Percentiles rank a stretch among this genome's conserved stretches.
phyloP scores from a whole-genome alignment of 2,113 vertebrate genomes.

The Notarius quadriscutis region DNA sequence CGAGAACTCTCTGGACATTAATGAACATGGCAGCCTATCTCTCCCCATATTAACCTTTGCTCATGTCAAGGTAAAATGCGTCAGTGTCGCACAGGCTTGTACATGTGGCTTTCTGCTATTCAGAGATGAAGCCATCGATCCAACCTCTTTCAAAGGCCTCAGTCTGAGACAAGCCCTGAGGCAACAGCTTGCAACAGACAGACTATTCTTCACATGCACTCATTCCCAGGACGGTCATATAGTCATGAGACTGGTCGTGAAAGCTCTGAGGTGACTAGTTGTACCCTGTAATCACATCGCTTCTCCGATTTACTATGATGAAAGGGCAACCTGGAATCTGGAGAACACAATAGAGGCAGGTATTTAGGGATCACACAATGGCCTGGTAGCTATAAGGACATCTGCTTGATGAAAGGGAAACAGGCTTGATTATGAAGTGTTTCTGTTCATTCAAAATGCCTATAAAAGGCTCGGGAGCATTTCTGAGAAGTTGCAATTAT shows the following conservation, averaged over 20 bases:
- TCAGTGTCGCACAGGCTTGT: constrained; percentile 31
- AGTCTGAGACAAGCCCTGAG: constrained; percentile 46
- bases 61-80: constrained; percentile 35
- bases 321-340: constrained; percentile 35
- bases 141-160: constrained; percentile 47
- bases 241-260: constrained; percentile 52
- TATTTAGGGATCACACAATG: constrained; percentile 37
- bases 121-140: constrained; percentile 54
- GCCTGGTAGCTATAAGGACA: constrained; percentile 14
- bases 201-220: constrained; percentile 47
- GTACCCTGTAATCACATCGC: constrained; percentile 57
- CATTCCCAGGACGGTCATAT: constrained; percentile 53
- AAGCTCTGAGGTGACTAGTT: constrained; percentile 48
- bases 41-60: constrained; percentile 46
- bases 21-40: constrained; percentile 4
- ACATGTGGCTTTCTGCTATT: constrained; percentile 35
- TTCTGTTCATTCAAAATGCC: constrained; percentile 35
- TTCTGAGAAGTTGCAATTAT: constrained; percentile 18
- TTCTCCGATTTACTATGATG: constrained; percentile 50
- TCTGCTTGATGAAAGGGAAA: constrained; percentile 23
- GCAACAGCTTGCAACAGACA: constrained; percentile 51
- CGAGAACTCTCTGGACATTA: constrained; percentile 10
- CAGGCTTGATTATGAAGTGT: constrained; percentile 4
- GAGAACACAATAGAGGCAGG: constrained; percentile 44
- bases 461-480: neutral